Evolutionary conservation across 2,113 vertebrate species (phyloP), one percentile per base, ranked within the genome.

Genomic region (Forbesichthys papilliferus): DNA sequence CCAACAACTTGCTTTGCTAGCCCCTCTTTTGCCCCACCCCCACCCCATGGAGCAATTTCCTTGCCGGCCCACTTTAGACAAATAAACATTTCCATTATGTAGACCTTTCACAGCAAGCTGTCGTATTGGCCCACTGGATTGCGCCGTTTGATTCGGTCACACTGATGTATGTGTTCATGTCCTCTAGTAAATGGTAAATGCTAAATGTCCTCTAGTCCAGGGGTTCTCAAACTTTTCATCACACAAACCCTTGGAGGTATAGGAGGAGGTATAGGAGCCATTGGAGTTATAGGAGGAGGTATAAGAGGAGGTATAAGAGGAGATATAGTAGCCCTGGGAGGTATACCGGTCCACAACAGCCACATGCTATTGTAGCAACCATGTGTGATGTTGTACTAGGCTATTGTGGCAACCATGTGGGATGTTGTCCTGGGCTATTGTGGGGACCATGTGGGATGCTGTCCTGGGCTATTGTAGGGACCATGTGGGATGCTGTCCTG

Each of bases 21-120:
- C 36, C 36, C 27, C 27, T 27, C 27, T 27, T 27, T 27, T 27
- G 27, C 12, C 36, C 34, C 60, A 6, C 59, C 11, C 59, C 33
- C 59, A 5, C 9, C 14, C 27, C 6, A 33, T 33, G 33, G 3
- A 58, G 11, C 9, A 42, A 42, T 42, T 6, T 42, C 36, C 94
- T 95, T 90, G 85, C 85, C 89, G 90, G 92, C 88, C 86, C 88
- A 79, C 92, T 88, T 86, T 68, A 90, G 90, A 90, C 88, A 92
- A 93, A 93, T 94, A 94, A 95, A 94, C 93, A 93, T 95, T 93
- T 94, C 90, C 83, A 75, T 88, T 90, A 59, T 61, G 71, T 80
- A 78, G 74, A 87, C 77, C 68, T 66, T 78, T 73, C 65, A 76
- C 73, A 77, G 73, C 47, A 77, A 74, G 55, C 75, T 69, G 36